Percentiles rank a stretch among this genome's conserved stretches.
Evolutionary conservation across 2,113 vertebrate species (phyloP).

Genomic region (Puma concolor): DNA sequence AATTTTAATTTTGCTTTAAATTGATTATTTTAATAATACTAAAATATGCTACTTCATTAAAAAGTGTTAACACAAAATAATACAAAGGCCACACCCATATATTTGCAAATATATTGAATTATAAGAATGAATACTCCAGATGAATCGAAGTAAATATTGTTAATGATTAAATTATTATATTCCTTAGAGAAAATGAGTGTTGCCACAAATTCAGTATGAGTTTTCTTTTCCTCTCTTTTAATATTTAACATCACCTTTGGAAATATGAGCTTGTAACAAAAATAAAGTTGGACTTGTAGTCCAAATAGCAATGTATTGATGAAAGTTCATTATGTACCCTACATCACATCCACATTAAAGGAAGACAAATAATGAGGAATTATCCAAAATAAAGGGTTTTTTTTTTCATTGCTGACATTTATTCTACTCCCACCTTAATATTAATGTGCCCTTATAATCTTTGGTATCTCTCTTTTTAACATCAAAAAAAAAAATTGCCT

Average conservation of each 20-base stretch:
- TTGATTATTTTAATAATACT: not conserved
- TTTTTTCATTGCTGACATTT: not conserved
- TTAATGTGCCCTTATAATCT: not conserved
- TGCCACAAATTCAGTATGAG: not conserved
- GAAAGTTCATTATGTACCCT: not conserved
- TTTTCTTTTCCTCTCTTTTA: slow-evolving; percentile 47
- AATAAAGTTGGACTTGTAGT: slow-evolving; percentile 8
- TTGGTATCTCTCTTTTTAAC: not conserved
- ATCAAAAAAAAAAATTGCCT: slow-evolving; percentile 34
- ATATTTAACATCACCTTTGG: slow-evolving; percentile 41
- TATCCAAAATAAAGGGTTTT: not conserved
- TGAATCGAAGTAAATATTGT: slow-evolving; percentile 11
- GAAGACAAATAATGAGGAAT: not conserved
- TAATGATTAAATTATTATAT: slow-evolving; percentile 58
- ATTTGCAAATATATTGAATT: slow-evolving; percentile 1
- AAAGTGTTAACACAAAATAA: not conserved
- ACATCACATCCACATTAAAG: not conserved
- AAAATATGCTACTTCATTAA: not conserved
- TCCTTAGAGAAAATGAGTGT: slow-evolving; percentile 37
- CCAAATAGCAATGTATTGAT: slow-evolving; percentile 54
- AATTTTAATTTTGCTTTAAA: not conserved
- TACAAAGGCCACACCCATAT: not conserved
- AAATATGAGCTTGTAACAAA: slow-evolving; percentile 36
- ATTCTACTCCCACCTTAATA: not conserved
- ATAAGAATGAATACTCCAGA: not conserved